These are phyloP conservation scores for Venturia canescens DNA, from an alignment of 1,140 invertebrate genomes.

Conservation along the genomic window DNA sequence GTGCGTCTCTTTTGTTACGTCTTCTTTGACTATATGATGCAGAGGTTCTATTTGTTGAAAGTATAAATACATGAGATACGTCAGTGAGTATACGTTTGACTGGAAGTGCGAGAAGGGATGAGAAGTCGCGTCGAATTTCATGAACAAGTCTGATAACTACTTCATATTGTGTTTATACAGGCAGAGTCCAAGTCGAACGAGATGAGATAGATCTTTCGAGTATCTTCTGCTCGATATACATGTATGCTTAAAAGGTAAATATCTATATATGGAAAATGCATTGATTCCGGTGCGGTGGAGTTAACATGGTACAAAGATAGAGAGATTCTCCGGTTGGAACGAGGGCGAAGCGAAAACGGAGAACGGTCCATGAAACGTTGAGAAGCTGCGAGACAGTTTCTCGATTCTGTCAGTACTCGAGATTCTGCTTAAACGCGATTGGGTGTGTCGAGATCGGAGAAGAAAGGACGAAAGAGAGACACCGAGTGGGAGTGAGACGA, in stretches of 20 bases:
- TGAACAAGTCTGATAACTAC: no score
- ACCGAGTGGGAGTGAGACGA: not conserved
- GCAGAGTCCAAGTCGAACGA: not conserved
- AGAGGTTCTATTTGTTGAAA: no score
- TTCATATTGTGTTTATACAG: no score
- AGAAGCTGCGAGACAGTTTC: constrained; percentile 27
- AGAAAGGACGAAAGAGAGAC: not conserved
- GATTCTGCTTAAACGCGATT: constrained; percentile 40
- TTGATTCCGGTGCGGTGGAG: constrained; percentile 31
- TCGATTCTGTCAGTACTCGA: constrained; percentile 44
- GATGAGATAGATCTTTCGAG: not conserved
- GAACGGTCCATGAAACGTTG: constrained; percentile 1
- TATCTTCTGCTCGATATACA: no score
- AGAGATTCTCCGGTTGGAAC: not conserved
- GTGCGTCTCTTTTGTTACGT: no score
- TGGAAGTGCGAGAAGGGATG: no score
- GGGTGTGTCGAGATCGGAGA: constrained; percentile 37
- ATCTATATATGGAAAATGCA: not conserved
- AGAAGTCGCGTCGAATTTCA: no score
- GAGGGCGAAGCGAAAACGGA: not conserved
- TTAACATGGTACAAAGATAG: constrained; percentile 3
- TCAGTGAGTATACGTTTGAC: no score
- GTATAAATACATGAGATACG: no score
- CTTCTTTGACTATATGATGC: no score
- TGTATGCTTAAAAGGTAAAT: no score